A percentile compares a stretch with the other conserved stretches of the same genome.
Conservation (phyloP, 2,797 vertebrate genomes). For the Phataginus tricuspis region DNA sequence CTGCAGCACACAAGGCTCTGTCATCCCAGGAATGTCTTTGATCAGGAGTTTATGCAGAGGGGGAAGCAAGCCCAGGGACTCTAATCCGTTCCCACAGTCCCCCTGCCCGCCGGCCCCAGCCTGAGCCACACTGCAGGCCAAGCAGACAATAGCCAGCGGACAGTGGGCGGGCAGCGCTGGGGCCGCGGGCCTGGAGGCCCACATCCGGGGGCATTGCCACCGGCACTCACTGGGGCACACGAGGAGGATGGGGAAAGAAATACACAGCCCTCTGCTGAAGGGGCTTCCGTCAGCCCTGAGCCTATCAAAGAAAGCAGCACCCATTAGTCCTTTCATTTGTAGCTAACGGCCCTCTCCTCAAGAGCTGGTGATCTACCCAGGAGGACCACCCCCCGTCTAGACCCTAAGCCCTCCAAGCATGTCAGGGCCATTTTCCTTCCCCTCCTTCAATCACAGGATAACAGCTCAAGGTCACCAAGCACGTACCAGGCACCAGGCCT, state of each 20-base stretch:
- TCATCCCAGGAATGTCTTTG: constrained; percentile 95
- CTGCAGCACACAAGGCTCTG: constrained; percentile 91
- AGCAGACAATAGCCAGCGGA: constrained; percentile 80
- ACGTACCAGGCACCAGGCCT: fast-evolving
- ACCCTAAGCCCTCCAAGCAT: not conserved
- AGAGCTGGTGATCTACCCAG: not conserved
- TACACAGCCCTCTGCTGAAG: not conserved
- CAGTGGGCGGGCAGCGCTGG: constrained; percentile 53
- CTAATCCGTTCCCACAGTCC: constrained; percentile 95
- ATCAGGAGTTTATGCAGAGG: constrained; percentile 91
- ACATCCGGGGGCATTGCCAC: constrained; percentile 38
- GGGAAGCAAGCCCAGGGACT: constrained; percentile 87
- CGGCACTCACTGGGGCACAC: not conserved
- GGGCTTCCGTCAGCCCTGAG: not conserved
- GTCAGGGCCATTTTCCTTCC: fast-evolving
- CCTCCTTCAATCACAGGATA: fast-evolving
- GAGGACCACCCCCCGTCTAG: not conserved
- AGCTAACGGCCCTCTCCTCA: not conserved
- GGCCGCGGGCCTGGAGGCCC: constrained; percentile 28
- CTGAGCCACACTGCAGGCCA: constrained; percentile 84
- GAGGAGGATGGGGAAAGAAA: not conserved
- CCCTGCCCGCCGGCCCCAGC: constrained; percentile 86
- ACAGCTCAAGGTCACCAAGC: not conserved
- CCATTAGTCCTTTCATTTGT: not conserved
- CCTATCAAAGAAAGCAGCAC: not conserved